phyloP scores from a whole-genome alignment of 2,113 vertebrate species.

The Acrocephalus kingi region DNA sequence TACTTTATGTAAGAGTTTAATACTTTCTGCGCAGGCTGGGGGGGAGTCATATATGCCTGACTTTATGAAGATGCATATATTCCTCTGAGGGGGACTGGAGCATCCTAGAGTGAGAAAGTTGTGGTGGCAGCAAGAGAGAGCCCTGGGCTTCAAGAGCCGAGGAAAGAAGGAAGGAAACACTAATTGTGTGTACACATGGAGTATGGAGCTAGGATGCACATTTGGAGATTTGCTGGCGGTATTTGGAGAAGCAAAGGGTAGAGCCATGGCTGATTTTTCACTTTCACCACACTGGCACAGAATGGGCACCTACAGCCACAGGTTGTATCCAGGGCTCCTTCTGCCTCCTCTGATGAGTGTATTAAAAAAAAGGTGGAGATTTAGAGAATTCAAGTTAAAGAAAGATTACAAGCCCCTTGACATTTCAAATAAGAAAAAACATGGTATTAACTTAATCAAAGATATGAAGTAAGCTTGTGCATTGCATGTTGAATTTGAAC shows the following conservation, averaged over 20 bases:
- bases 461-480: background rate
- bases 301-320: background rate
- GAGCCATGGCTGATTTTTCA: background rate
- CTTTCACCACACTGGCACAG: background rate
- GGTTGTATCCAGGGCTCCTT: background rate
- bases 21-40: background rate
- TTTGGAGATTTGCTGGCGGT: background rate
- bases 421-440: background rate
- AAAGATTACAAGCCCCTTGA: background rate
- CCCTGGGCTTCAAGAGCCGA: accelerated
- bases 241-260: background rate
- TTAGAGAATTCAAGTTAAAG: background rate
- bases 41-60: background rate
- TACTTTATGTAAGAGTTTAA: background rate
- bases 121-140: background rate
- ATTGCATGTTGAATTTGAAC: background rate
- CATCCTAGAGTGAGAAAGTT: accelerated
- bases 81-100: background rate
- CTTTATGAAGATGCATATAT: background rate
- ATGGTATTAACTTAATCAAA: background rate
- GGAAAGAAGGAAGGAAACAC: background rate
- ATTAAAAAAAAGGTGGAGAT: background rate
- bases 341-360: background rate
- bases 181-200: background rate
- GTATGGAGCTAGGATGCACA: background rate